Percentiles rank a stretch among this genome's conserved stretches.
Conservation (phyloP, 1,140 invertebrate species). For the Drosophila novamexicana region DNA sequence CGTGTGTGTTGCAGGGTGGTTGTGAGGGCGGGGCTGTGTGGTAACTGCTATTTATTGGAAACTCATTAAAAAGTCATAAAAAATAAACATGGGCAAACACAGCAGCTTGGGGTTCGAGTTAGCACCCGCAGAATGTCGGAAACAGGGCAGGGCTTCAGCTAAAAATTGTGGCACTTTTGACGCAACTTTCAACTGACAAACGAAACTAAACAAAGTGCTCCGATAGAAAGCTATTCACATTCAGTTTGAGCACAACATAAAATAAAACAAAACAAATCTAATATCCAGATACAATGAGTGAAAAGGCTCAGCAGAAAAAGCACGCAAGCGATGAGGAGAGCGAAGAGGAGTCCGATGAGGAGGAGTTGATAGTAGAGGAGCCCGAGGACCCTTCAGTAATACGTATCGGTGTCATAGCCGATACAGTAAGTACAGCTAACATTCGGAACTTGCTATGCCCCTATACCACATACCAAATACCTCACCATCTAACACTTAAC, state of each 20-base stretch:
- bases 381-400: slow-evolving; percentile 41
- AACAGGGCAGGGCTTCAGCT: background rate
- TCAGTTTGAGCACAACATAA: background rate
- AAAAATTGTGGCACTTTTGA: background rate
- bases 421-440: slow-evolving; percentile 38
- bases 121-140: too few relatives aligned
- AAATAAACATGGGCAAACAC: slow-evolving; percentile 9
- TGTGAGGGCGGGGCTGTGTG: background rate
- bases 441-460: background rate
- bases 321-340: background rate
- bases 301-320: background rate
- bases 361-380: background rate
- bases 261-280: background rate
- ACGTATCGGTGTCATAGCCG: slow-evolving; percentile 51
- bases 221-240: slow-evolving; percentile 1
- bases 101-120: background rate
- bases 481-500: too few relatives aligned
- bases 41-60: slow-evolving; percentile 59
- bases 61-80: slow-evolving; percentile 73
- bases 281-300: slow-evolving; percentile 32
- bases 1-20: background rate
- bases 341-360: background rate
- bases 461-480: background rate
- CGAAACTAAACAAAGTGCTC: background rate
- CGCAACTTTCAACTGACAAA: background rate